phyloP scores from a whole-genome alignment of 2,113 vertebrate species.

The Athene noctua region DNA sequence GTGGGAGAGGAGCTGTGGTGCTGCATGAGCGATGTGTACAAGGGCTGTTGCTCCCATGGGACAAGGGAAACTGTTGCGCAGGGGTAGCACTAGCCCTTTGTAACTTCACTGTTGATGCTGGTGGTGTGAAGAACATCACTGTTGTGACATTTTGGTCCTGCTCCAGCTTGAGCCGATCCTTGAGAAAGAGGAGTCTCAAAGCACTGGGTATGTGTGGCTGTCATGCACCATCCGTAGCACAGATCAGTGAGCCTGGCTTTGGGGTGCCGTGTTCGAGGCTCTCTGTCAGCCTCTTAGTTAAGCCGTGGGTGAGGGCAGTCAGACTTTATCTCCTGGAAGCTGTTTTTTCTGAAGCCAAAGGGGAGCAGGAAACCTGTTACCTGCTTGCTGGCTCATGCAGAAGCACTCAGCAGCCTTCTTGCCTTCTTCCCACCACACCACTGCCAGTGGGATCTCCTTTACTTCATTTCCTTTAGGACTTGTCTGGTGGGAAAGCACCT shows the following conservation, averaged over 20 bases:
- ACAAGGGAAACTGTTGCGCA: background rate
- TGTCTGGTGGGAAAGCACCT: slow-evolving; percentile 3
- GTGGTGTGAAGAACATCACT: background rate
- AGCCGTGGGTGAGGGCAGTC: background rate
- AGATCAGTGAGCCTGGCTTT: background rate
- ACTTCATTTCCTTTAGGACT: slow-evolving; percentile 14
- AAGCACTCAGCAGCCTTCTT: background rate
- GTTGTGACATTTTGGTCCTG: background rate
- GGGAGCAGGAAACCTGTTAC: background rate
- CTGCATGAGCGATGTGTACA: fast-evolving
- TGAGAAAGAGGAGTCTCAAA: background rate
- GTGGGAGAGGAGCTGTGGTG: background rate
- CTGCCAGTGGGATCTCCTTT: background rate
- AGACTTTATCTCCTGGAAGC: background rate
- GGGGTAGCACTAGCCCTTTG: background rate
- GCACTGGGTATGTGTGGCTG: background rate
- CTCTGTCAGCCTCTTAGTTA: background rate
- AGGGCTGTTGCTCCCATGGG: background rate
- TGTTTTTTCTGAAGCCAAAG: background rate
- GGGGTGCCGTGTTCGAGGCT: background rate
- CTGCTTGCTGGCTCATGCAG: background rate
- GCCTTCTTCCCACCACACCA: background rate
- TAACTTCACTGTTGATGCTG: background rate
- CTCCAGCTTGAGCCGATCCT: background rate
- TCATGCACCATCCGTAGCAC: background rate